Conservation (phyloP, 2,888 invertebrate species). For the Latheticus oryzae region DNA sequence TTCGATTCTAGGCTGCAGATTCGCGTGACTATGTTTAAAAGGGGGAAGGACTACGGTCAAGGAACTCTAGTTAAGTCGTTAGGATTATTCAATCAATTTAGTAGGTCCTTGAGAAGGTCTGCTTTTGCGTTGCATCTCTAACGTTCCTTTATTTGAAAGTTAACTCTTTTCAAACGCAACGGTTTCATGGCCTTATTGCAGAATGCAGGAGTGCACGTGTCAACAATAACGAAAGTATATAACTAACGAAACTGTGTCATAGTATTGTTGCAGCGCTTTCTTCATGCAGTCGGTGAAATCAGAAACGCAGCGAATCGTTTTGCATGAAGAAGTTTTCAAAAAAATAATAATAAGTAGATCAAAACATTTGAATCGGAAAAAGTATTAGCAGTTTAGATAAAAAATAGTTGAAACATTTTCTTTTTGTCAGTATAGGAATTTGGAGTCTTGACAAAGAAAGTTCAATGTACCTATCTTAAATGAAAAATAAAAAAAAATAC, state of each 20-base stretch:
- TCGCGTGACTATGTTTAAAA: constrained; percentile 11
- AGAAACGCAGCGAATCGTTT: constrained; percentile 7
- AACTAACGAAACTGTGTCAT: constrained; percentile 35
- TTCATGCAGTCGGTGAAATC: constrained; percentile 34
- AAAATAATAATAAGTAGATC: too few species aligned
- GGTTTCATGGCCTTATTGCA: constrained; percentile 36
- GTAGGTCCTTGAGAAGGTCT: constrained; percentile 22
- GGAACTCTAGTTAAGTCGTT: constrained; percentile 29
- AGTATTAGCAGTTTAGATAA: too few species aligned
- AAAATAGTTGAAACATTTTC: too few species aligned
- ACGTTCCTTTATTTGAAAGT: constrained; percentile 8
- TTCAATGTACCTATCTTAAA: too few species aligned
- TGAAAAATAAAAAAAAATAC: too few species aligned
- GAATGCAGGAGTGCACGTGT: constrained; percentile 39
- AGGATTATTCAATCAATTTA: constrained; percentile 33
- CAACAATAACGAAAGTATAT: constrained; percentile 37
- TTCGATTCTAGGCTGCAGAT: constrained; percentile 11
- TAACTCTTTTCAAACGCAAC: constrained; percentile 21
- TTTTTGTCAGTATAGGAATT: too few species aligned
- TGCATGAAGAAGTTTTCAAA: too few species aligned
- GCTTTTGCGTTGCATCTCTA: constrained; percentile 29
- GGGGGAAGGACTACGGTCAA: constrained; percentile 33
- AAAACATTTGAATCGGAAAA: too few species aligned
- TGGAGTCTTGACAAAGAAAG: too few species aligned
- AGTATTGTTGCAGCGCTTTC: constrained; percentile 35